Conservation (phyloP, 2,113 vertebrate genomes). For the Bothrops jararaca region DNA sequence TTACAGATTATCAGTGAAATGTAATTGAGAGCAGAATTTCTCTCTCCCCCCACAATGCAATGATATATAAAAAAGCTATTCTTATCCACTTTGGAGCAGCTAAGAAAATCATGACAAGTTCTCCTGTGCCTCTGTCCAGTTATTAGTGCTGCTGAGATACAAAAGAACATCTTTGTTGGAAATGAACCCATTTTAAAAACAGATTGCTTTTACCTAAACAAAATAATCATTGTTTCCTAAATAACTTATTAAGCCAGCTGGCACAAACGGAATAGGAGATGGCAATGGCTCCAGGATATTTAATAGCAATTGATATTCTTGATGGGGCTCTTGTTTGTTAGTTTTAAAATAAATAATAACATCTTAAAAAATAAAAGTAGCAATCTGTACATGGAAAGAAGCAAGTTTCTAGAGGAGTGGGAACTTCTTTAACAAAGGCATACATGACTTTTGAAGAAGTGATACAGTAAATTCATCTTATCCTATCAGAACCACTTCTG, state of each 20-base stretch:
- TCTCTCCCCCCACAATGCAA: background rate
- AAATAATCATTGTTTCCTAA: slow-evolving; percentile 14
- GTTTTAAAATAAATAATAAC: slow-evolving; percentile 2
- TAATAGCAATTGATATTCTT: background rate
- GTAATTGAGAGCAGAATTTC: background rate
- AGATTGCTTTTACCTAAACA: slow-evolving; percentile 6
- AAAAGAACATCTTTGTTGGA: slow-evolving; percentile 12
- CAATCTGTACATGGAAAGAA: background rate
- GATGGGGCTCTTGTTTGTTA: background rate
- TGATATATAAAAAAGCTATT: background rate
- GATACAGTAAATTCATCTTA: background rate
- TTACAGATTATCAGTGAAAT: background rate
- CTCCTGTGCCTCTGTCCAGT: background rate
- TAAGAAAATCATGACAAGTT: background rate
- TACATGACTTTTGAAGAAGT: background rate
- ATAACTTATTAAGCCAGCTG: slow-evolving; percentile 15
- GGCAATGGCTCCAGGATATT: background rate
- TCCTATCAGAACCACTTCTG: background rate
- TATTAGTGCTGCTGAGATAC: background rate
- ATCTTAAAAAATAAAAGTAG: background rate
- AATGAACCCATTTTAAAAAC: slow-evolving; percentile 5
- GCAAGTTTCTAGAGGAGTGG: background rate
- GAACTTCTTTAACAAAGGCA: background rate
- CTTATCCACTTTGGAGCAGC: background rate
- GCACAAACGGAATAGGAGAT: background rate